Conservation (phyloP, 2,888 invertebrate species). For the Synergus umbraculus region DNA sequence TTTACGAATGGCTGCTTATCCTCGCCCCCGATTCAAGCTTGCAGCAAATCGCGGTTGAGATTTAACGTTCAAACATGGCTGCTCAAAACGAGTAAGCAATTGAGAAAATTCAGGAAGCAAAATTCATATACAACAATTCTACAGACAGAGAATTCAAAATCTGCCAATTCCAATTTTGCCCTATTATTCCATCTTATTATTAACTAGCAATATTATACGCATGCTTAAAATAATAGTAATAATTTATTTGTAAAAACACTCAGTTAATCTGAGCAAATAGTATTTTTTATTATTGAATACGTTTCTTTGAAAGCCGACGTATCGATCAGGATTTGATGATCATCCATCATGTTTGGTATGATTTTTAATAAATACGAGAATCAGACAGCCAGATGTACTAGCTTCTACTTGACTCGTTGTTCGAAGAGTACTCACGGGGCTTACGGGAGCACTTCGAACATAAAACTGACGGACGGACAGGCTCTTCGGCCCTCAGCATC, state of each 20-base stretch:
- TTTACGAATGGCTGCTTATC: constrained; percentile 54
- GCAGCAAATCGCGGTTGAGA: constrained; percentile 35
- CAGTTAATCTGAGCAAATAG: background rate
- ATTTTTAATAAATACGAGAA: constrained; percentile 75
- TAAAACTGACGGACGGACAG: constrained; percentile 71
- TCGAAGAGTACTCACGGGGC: constrained; percentile 66
- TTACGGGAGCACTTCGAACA: constrained; percentile 68
- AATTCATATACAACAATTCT: background rate
- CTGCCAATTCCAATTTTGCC: background rate
- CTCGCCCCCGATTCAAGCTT: constrained; percentile 41
- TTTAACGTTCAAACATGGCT: constrained; percentile 31
- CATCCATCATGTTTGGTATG: constrained; percentile 60
- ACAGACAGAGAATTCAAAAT: background rate
- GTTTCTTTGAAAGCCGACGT: background rate
- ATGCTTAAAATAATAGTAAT: too few species aligned
- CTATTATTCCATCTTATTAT: background rate
- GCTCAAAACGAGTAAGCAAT: constrained; percentile 32
- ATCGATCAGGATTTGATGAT: background rate
- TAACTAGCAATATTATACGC: too few species aligned
- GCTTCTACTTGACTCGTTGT: constrained; percentile 71
- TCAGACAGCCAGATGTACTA: constrained; percentile 74
- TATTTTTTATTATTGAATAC: background rate
- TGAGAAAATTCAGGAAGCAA: background rate
- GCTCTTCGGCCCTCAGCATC: constrained; percentile 61
- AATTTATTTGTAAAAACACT: too few species aligned